Evolutionary conservation across 2,797 vertebrate species (phyloP), one percentile per base, ranked within the genome.

Genomic region (Rhyacichthys aspro): DNA sequence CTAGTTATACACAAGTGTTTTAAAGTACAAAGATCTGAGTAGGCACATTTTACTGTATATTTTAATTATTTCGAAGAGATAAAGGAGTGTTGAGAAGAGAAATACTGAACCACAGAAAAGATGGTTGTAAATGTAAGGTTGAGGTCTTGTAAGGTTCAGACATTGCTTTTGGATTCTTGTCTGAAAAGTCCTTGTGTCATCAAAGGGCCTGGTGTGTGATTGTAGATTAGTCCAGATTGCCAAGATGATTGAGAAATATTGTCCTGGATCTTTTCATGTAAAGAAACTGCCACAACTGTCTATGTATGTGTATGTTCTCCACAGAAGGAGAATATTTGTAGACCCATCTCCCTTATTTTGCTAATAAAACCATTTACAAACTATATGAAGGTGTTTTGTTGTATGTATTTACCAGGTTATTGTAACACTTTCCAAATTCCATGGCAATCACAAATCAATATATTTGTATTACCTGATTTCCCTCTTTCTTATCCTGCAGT

Each of bases 291-390:
- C 86, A 86, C 86, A 82, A 78, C 75, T 88, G 73, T 88, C 67
- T 5, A 45, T 85, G 74, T 86, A 70, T 76, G 83, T 88, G 77
- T 85, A 59, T 55, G 68, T 85, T 91, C 85, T 89, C 82, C 54
- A 18, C 56, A 42, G 63, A 87, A 38, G 78, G 88, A 89, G 88
- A 82, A 87, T 79, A 86, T 93, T 93, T 93, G 89, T 93, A 92
- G 86, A 91, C 86, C 90, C 88, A 90, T 92, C 87, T 90, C 86
- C 82, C 89, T 90, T 92, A 93, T 94, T 94, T 94, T 93, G 93
- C 90, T 93, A 94, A 93, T 94, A 93, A 94, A 92, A 84, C 12
- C 84, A 88, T 90, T 88, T 91, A 84, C 90, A 88, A 90, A 89
- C 63, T 72, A 73, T 9, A 6, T 17, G 19, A 38, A 44, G 38